A percentile compares a stretch with the other conserved stretches of the same genome.
phyloP scores from a whole-genome alignment of 2,888 invertebrate genomes.

The Acanthococcus lagerstroemiae region DNA sequence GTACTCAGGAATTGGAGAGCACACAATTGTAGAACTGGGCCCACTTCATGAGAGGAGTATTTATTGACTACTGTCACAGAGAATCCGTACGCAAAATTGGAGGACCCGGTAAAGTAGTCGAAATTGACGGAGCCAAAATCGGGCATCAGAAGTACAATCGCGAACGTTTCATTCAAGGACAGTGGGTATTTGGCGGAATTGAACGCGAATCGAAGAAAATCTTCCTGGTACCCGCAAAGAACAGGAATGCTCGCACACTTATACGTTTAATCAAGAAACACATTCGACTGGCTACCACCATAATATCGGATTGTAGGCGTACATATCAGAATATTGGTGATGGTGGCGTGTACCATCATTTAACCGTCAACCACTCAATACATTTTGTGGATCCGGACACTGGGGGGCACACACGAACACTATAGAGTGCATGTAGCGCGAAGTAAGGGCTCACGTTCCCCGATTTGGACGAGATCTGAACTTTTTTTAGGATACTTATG shows the following conservation, averaged over 20 bases:
- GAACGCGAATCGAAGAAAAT: not conserved
- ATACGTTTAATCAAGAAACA: not conserved
- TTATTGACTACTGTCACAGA: not conserved
- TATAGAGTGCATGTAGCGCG: conserved; percentile 17
- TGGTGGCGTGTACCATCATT: not conserved
- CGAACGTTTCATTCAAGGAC: not conserved
- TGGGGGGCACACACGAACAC: not conserved
- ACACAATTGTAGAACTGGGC: conserved; percentile 5
- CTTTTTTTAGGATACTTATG: not conserved
- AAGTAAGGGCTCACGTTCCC: not conserved
- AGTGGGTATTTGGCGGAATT: conserved; percentile 11
- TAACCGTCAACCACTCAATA: not conserved
- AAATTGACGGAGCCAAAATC: conserved; percentile 7
- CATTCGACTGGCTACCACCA: not conserved
- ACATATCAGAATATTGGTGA: not conserved
- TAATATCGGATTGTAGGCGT: conserved; percentile 6
- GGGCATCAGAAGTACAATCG: conserved; percentile 1
- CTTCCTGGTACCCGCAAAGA: not conserved
- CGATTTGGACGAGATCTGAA: not conserved
- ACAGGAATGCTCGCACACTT: not conserved
- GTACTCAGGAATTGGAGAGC: not conserved
- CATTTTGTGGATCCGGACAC: not conserved
- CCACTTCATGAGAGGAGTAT: not conserved
- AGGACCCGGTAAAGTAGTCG: not conserved
- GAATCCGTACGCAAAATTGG: not conserved